Percentiles rank a stretch among this genome's conserved stretches.
Conservation (phyloP, 1,140 invertebrate genomes). For the Caenorhabditis latens region DNA sequence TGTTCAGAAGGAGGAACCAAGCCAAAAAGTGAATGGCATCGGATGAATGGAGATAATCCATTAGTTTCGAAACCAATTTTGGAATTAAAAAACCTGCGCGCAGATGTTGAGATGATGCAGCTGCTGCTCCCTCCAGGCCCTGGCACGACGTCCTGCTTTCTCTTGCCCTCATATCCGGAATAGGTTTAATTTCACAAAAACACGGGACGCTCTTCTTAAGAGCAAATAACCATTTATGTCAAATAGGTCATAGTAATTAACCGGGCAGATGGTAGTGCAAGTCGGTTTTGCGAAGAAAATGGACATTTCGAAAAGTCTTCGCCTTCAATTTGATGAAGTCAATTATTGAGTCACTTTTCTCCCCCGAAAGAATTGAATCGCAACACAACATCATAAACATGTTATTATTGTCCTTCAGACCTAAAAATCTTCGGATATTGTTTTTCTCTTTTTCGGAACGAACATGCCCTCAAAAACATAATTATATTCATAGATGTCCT, state of each 20-base stretch:
- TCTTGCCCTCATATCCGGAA: slow-evolving; percentile 33
- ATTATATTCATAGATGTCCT: slow-evolving; percentile 44
- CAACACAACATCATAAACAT: slow-evolving; percentile 35
- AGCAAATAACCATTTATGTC: slow-evolving; percentile 47
- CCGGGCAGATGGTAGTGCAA: slow-evolving; percentile 33
- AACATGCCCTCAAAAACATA: background rate
- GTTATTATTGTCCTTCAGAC: slow-evolving; percentile 11
- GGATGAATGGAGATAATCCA: slow-evolving; percentile 36
- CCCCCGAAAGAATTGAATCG: slow-evolving; percentile 8
- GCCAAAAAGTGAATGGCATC: slow-evolving; percentile 50
- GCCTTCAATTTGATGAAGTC: slow-evolving; percentile 27
- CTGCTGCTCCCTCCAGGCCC: slow-evolving; percentile 8
- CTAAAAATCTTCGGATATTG: slow-evolving; percentile 1
- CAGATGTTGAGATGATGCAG: slow-evolving; percentile 34
- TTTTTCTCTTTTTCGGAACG: slow-evolving; percentile 45
- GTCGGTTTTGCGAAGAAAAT: background rate
- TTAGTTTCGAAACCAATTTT: slow-evolving; percentile 49
- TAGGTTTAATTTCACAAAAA: slow-evolving; percentile 41
- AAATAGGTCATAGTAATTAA: slow-evolving; percentile 49
- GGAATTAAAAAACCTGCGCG: slow-evolving; percentile 54
- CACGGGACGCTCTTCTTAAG: slow-evolving; percentile 14
- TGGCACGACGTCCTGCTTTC: slow-evolving; percentile 21
- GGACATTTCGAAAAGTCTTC: slow-evolving; percentile 17
- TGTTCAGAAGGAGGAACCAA: background rate
- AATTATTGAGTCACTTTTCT: slow-evolving; percentile 53